Evolutionary conservation across 2,797 vertebrate species (phyloP).

Genomic region (Halcyon leucocephala): DNA sequence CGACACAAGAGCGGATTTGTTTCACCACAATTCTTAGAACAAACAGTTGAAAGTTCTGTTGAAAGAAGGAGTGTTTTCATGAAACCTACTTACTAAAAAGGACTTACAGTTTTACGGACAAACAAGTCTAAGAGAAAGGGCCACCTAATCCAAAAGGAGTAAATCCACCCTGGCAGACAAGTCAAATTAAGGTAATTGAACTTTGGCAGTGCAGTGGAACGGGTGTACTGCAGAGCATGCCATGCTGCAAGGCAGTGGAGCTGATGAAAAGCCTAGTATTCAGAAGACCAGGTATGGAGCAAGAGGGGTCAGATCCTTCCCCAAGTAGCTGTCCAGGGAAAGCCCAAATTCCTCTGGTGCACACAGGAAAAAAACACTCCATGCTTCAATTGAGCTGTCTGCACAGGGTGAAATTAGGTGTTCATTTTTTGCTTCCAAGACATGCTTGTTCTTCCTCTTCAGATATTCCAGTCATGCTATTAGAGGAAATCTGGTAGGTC

Average conservation of each 20-base stretch:
- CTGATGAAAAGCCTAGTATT: not conserved
- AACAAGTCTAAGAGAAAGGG: not conserved
- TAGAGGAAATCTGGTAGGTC: not conserved
- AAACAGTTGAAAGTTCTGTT: not conserved
- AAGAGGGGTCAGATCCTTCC: not conserved
- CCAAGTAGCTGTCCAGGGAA: not conserved
- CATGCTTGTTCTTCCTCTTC: not conserved
- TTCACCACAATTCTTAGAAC: not conserved
- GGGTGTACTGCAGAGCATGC: not conserved
- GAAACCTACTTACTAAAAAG: not conserved
- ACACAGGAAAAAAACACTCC: not conserved
- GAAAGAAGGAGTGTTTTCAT: not conserved
- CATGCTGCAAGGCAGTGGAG: not conserved
- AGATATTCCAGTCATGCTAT: not conserved
- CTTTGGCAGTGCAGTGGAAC: not conserved
- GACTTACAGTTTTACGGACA: not conserved
- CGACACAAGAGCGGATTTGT: not conserved
- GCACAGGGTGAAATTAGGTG: not conserved
- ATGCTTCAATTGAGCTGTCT: not conserved
- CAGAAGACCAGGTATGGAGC: not conserved
- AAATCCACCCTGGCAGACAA: not conserved
- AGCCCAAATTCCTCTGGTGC: not conserved
- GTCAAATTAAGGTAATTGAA: fast-evolving
- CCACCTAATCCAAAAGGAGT: not conserved
- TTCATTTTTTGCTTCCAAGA: not conserved